These are phyloP conservation scores for Drosophila kohkoa DNA, from an alignment of 1,140 invertebrate species.

Conservation along the genomic window DNA sequence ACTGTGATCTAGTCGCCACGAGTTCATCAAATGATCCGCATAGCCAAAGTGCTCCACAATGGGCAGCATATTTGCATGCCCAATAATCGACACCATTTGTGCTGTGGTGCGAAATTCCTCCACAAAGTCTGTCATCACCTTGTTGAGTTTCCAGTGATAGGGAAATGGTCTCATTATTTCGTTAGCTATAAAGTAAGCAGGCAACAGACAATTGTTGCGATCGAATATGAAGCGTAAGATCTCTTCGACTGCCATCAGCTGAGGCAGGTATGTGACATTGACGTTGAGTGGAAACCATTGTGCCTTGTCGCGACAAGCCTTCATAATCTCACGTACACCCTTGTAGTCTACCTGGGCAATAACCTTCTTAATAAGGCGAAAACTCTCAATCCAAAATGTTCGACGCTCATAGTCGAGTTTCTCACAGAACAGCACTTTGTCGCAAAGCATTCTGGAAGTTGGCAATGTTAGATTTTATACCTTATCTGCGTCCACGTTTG, in stretches of 20 bases:
- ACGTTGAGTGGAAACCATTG: slow-evolving; percentile 90
- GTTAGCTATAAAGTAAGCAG: slow-evolving; percentile 97
- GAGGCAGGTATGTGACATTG: slow-evolving; percentile 91
- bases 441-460: slow-evolving; percentile 91
- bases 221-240: slow-evolving; percentile 96
- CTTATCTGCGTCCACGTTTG: too few species aligned
- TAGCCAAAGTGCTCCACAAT: slow-evolving; percentile 97
- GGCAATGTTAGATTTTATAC: slow-evolving; percentile 27
- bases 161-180: slow-evolving; percentile 96
- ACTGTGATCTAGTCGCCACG: slow-evolving; percentile 95
- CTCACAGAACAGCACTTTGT: slow-evolving; percentile 92
- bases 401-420: slow-evolving; percentile 91
- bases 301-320: slow-evolving; percentile 95
- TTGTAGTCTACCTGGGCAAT: slow-evolving; percentile 98
- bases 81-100: slow-evolving; percentile 97
- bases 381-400: slow-evolving; percentile 95
- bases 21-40: slow-evolving; percentile 94
- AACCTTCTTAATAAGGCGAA: slow-evolving; percentile 93
- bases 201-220: slow-evolving; percentile 95
- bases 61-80: slow-evolving; percentile 95
- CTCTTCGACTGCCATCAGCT: slow-evolving; percentile 91
- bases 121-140: slow-evolving; percentile 94
- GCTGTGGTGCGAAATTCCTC: slow-evolving; percentile 96
- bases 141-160: slow-evolving; percentile 96
- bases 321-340: slow-evolving; percentile 96